Evolutionary conservation across 2,797 vertebrate genomes (phyloP).

Genomic region (Hoplostethus mediterraneus): DNA sequence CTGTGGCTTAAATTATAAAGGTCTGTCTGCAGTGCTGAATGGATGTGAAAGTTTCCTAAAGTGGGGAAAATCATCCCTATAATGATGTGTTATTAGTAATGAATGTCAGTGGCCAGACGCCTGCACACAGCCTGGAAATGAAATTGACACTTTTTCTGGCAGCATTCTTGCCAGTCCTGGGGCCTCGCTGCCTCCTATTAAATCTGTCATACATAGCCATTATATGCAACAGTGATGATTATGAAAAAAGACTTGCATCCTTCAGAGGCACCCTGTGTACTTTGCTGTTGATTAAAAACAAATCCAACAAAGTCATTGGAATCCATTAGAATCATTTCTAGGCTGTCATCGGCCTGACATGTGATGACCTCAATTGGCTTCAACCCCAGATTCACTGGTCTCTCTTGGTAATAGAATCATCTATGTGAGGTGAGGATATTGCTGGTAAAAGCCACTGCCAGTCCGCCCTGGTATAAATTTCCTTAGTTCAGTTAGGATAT

Average conservation of each 20-base stretch:
- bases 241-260: constrained; percentile 53
- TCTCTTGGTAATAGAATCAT: constrained; percentile 28
- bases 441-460: constrained; percentile 4
- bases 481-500: not conserved
- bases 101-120: constrained; percentile 62
- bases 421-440: constrained; percentile 12
- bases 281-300: constrained; percentile 71
- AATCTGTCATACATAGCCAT: constrained; percentile 71
- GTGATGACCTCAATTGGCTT: constrained; percentile 21
- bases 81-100: constrained; percentile 70
- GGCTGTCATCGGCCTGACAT: constrained; percentile 36
- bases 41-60: constrained; percentile 60
- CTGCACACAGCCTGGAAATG: constrained; percentile 47
- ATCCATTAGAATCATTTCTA: constrained; percentile 60
- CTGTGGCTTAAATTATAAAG: constrained; percentile 13
- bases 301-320: constrained; percentile 66
- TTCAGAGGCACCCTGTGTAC: constrained; percentile 43
- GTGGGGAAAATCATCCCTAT: constrained; percentile 51
- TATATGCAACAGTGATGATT: constrained; percentile 60
- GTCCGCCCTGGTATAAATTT: constrained; percentile 1
- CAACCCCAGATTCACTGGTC: constrained; percentile 17
- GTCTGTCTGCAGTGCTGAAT: constrained; percentile 8
- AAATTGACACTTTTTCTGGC: constrained; percentile 65
- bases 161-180: constrained; percentile 45
- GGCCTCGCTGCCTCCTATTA: constrained; percentile 62